Conservation (phyloP, 2,888 invertebrate genomes). For the Leptinotarsa juncta region DNA sequence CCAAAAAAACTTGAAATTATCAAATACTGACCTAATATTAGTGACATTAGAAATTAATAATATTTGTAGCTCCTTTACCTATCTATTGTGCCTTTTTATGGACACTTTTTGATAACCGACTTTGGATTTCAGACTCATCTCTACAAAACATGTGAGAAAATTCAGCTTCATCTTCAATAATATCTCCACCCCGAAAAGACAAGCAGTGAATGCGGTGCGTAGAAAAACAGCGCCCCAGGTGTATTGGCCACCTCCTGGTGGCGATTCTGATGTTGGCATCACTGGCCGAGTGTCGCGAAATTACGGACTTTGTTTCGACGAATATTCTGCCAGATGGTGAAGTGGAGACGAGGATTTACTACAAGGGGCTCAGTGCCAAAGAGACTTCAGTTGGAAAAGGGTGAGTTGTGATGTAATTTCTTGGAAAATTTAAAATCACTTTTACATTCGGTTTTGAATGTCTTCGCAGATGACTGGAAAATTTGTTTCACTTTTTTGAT, state of each 20-base stretch:
- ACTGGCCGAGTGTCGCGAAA: conserved; percentile 58
- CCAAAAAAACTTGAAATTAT: too few species aligned
- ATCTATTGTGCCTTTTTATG: not conserved
- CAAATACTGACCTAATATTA: too few species aligned
- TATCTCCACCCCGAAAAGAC: not conserved
- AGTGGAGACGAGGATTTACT: conserved; percentile 74
- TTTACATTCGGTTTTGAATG: too few species aligned
- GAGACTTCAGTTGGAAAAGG: conserved; percentile 72
- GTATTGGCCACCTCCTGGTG: conserved; percentile 56
- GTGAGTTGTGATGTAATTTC: conserved; percentile 62
- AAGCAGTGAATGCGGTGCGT: conserved; percentile 48
- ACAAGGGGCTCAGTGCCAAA: conserved; percentile 74
- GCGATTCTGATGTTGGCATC: conserved; percentile 42
- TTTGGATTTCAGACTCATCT: conserved; percentile 3
- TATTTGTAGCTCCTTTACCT: too few species aligned
- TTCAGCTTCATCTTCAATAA: not conserved
- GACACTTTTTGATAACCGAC: not conserved
- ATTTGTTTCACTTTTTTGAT: too few species aligned
- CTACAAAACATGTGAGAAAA: conserved; percentile 5
- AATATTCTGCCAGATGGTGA: conserved; percentile 79
- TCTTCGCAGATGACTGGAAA: too few species aligned
- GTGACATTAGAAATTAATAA: too few species aligned
- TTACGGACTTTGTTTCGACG: conserved; percentile 74
- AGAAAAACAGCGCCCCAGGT: conserved; percentile 52
- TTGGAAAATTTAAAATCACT: not conserved